Evolutionary conservation across 2,888 invertebrate genomes (phyloP), one percentile per base, ranked within the genome.

Genomic region (Platycnemis pennipes): DNA sequence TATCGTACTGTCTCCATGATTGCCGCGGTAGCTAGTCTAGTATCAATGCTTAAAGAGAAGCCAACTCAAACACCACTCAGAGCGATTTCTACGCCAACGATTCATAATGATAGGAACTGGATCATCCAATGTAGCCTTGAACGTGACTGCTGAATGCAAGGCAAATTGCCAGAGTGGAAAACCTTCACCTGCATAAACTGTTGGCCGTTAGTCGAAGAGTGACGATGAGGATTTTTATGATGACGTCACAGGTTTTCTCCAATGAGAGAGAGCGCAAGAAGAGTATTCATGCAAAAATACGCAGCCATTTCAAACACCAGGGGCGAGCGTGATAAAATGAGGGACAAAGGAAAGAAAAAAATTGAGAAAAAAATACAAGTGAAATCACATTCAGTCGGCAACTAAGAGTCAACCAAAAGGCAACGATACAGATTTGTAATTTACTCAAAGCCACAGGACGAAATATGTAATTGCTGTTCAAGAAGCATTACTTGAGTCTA

Each of bases 151-250:
- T 37, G 8, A 77, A 16, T 11, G 8, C 77, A 37, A 26, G 77
- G 77, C 77, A 77, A 37, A 13, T 31, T 77, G 77, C 77, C 77
- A 77, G n/a, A 63, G 77, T 77, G 37, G 37, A 77, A 77, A 77
- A 31, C 31, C 37, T 77, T 77, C 37, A 77, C 37, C 77, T 31
- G 77, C 37, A 77, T 77, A 37, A 37, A 37, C 31, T 37, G 77
- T 16, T 77, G 31, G 77, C 77, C 77, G 11, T 26, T 8, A 77
- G 37, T 77, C 37, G 8, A 11, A 53, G 63, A 77, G 77, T 77
- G 77, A 77, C 31, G 37, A 37, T 2, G 37, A 26, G 37, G 77
- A 77, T 77, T 77, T 63, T 77, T 37, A 31, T 77, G 31, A 37
- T 5, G 26, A 22, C 19, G 22, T 63, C 49, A 26, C 69, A 16